Base-by-base conservation (phyloP, 2,888 invertebrate species). In the Philereme vetulata region DNA sequence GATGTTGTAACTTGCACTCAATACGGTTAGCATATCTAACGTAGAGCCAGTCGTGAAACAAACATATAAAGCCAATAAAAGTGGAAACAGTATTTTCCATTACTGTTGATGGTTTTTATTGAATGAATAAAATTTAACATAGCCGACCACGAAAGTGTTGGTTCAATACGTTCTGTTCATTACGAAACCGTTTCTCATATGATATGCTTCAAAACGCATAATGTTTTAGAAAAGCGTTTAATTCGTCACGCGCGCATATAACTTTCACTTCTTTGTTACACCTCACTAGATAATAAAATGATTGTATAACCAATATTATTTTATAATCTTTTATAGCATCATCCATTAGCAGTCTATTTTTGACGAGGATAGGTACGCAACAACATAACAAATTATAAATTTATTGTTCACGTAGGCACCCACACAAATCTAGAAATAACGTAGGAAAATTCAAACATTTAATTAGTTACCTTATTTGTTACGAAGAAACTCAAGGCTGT, bases 361-460 rank as follows among this genome's bases (percentile, higher is more conserved):
- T 36, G 62, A 62, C 57, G 58, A 72, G 53, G 64, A 69, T 60
- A n/a, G n/a, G n/a, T n/a, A 65, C 11, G 36, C 59, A 61, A 54
- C 62, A 74, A 75, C 74, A 71, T 64, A 63, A 80, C 77, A 79
- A 78, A 80, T 84, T 79, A 83, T 76, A 65, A 51, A 35, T 64
- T 77, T 77, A 81, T 76, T 82, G 74, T 74, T 80, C 78, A 77
- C 71, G 71, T 71, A 73, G 59, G 59, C 86, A 76, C 89, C 88
- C 82, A 90, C 90, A 73, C 80, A 47, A 64, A 70, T 74, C 81
- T 81, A 78, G 78, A 78, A 81, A 84, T 83, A 86, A 85, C 78
- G 78, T 76, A 84, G 87, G 88, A 90, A 90, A 90, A 89, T 77
- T 88, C 78, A 83, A 84, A 82, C 80, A 86, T 82, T 85, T 88